A percentile compares a stretch with the other conserved stretches of the same genome.
These are phyloP conservation scores for Drosophila prolongata DNA, from an alignment of 2,888 invertebrate genomes.

Conservation along the genomic window DNA sequence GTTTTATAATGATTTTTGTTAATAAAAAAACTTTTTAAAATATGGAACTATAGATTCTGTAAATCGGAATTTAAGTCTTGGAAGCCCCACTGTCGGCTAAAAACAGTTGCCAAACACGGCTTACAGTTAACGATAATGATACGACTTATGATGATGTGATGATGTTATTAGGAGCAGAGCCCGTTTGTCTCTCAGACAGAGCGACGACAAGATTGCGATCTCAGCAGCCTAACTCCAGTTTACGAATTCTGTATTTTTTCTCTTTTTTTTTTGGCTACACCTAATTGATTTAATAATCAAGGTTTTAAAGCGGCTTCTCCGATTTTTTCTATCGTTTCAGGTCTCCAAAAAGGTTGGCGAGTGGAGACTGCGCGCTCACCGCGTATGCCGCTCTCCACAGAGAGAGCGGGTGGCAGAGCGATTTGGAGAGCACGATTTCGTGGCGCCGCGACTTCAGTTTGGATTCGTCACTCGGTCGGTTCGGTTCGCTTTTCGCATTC, in stretches of 20 bases:
- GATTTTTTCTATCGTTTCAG: conserved; percentile 69
- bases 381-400: conserved; percentile 19
- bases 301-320: conserved; percentile 67
- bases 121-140: conserved; percentile 52
- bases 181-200: conserved; percentile 34
- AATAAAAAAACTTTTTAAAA: not conserved
- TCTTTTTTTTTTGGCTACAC: conserved; percentile 29
- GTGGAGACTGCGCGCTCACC: conserved; percentile 21
- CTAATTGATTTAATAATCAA: conserved; percentile 79
- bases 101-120: conserved; percentile 40
- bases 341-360: conserved; percentile 41
- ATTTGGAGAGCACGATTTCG: conserved; percentile 7
- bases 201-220: conserved; percentile 29
- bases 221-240: conserved; percentile 40
- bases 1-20: not conserved
- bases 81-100: conserved; percentile 14
- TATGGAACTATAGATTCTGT: not conserved
- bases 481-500: conserved; percentile 47
- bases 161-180: conserved; percentile 44
- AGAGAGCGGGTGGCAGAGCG: conserved; percentile 30
- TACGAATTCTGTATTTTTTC: conserved; percentile 22
- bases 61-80: not conserved
- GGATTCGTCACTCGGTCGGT: conserved; percentile 59
- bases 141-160: conserved; percentile 40
- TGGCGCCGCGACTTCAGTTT: conserved; percentile 55